Evolutionary conservation across 1,140 invertebrate species (phyloP), one percentile per base, ranked within the genome.

Genomic region (Drosophila neocordata): DNA sequence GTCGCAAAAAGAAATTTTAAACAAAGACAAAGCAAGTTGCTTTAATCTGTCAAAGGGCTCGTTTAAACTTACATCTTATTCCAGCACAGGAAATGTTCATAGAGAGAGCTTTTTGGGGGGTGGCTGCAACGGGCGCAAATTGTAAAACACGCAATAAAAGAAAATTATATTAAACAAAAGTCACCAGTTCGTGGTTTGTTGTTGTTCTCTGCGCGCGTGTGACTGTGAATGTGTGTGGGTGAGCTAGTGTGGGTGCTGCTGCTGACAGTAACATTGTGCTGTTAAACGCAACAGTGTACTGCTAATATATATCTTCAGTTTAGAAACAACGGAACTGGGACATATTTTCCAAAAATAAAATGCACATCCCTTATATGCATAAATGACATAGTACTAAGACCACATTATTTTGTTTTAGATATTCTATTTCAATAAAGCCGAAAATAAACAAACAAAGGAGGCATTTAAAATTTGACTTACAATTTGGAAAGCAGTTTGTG

Each of bases 121-220:
- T 15, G 31, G 27, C 53, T 56, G 53, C 18, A 56, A 56, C n/a
- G 9, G 27, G 5, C 27, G 11, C 8, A 35, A 56, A 56, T 56
- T 56, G 24, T 56, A 56, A 56, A 56, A 15, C 53, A 56, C 53
- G 53, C 53, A 56, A 56, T 56, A 35, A 56, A 56, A 18, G 6
- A 31, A 56, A 56, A 35, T 18, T 56, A 35, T 56, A 56, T 56
- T 56, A 48, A 34, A 56, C 53, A 34, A 56, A 56, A 56, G 53
- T 56, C 53, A 56, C 53, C 53, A 56, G 53, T 55, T 55, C 27
- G 24, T 55, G 53, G 53, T 55, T 55, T 55, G 53, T 56, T 56
- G 53, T 56, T 56, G 53, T 56, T 56, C 22, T 56, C 53, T 35
- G 53, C 15, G 53, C 31, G 31, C 27, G 53, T 56, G 53, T 56